phyloP scores from a whole-genome alignment of 2,113 vertebrate species.

The Caracal caracal region DNA sequence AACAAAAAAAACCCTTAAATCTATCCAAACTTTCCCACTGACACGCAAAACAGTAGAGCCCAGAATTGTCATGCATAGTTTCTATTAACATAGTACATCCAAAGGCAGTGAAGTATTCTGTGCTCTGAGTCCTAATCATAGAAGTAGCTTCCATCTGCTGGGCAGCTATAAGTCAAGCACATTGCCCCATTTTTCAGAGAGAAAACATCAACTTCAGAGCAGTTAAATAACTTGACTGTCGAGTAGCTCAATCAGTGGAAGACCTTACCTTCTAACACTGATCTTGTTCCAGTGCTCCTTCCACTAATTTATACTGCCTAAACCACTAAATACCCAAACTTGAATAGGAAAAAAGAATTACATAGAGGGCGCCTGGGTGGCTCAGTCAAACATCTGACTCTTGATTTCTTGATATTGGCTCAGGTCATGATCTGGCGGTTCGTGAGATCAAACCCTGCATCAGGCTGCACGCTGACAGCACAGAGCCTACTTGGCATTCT shows the following conservation, averaged over 20 bases:
- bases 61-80: neutral
- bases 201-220: constrained; percentile 21
- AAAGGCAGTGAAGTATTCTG: constrained; percentile 43
- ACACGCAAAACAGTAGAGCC: constrained; percentile 7
- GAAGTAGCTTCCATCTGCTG: neutral
- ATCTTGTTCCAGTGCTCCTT: neutral
- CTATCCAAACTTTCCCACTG: constrained; percentile 33
- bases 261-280: neutral
- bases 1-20: neutral
- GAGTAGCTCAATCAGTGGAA: neutral
- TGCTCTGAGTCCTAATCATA: neutral
- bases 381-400: too few species aligned
- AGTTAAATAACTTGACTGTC: constrained; percentile 20
- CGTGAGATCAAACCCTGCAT: too few species aligned
- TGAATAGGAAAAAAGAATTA: neutral
- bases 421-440: too few species aligned
- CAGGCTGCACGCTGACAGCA: too few species aligned
- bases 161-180: neutral
- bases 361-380: neutral
- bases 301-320: neutral
- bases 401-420: too few species aligned
- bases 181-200: neutral
- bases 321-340: neutral
- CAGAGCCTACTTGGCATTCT: too few species aligned
- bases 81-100: neutral